A percentile compares a stretch with the other conserved stretches of the same genome.
These are phyloP conservation scores for Entomobrya proxima DNA, from an alignment of 2,888 invertebrate species.

Conservation along the genomic window DNA sequence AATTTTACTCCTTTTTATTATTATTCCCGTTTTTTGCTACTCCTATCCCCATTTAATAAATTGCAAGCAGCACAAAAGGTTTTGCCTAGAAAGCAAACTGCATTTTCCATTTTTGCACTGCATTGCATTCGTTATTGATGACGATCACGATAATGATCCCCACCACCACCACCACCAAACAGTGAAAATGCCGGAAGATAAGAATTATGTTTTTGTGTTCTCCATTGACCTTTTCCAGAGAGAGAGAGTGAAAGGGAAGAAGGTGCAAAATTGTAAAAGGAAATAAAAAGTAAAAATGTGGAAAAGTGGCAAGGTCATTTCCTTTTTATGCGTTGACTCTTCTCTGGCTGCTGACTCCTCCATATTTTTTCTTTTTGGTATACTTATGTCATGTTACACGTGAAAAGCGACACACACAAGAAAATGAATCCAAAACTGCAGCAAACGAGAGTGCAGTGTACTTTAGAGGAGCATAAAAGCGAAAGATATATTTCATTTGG, in stretches of 20 bases:
- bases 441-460: slow-evolving; percentile 28
- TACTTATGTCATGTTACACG: slow-evolving; percentile 57
- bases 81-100: slow-evolving; percentile 43
- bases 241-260: neutral
- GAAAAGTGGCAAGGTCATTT: slow-evolving; percentile 67
- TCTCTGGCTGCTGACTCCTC: slow-evolving; percentile 12
- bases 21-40: neutral
- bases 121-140: slow-evolving; percentile 45
- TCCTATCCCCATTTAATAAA: slow-evolving; percentile 41
- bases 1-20: slow-evolving; percentile 40
- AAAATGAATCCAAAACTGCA: slow-evolving; percentile 1
- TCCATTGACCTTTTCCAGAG: slow-evolving; percentile 59
- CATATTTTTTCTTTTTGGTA: slow-evolving; percentile 49
- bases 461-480: slow-evolving; percentile 28
- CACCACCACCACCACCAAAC: neutral
- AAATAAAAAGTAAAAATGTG: slow-evolving; percentile 58
- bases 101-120: slow-evolving; percentile 58
- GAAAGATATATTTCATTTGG: slow-evolving; percentile 66
- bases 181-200: slow-evolving; percentile 15
- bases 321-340: slow-evolving; percentile 44
- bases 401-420: neutral
- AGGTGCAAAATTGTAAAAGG: slow-evolving; percentile 45
- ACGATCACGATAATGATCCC: slow-evolving; percentile 46
- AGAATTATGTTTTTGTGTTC: slow-evolving; percentile 16
- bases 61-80: slow-evolving; percentile 40